Base-by-base conservation (phyloP, 1,140 invertebrate species). In the Hyphantria cunea region DNA sequence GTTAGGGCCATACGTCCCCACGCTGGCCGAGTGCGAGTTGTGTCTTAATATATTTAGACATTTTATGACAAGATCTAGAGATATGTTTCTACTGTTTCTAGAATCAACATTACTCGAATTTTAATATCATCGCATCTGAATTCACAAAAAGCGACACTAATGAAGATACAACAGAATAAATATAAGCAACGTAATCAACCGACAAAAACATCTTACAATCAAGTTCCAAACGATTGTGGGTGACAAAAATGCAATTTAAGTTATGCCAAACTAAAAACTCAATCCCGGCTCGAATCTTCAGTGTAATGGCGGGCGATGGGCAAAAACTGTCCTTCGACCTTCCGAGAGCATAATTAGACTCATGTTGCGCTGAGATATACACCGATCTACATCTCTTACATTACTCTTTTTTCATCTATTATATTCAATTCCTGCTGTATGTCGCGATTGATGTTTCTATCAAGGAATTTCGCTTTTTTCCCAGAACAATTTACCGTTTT, bases 221-320 rank as follows among this genome's bases (percentile, higher is more conserved):
- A 58, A 64, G 48, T 45, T 41, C 55, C 49, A 63, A 37, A 9
- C 15, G 49, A 64, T 64, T 70, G 68, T 76, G 76, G 78, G 84
- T 84, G 84, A 85, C 84, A 87, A 87, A 87, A 87, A 87, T 87
- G 84, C 84, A 85, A 85, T 82, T 80, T 80, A 77, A 81, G 81
- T 79, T 82, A 82, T 84, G 74, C 74, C 56, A 55, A 61, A 74
- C 75, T 80, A 87, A 83, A 87, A 87, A 87, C 70, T 80, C 75
- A 82, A 81, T 84, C 75, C 74, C 72, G 72, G 68, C 47, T 69
- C 71, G 68, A 74, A 76, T 72, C 73, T 61, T 64, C 41, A 52
- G 66, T 64, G 73, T 64, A 76, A 74, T 79, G 72, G 67, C 48
- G 48, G 66, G 41, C 25, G 7, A 32, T 3, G 6, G 11, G 56